Base-by-base conservation (phyloP, 2,888 invertebrate species). In the Noctua janthe region DNA sequence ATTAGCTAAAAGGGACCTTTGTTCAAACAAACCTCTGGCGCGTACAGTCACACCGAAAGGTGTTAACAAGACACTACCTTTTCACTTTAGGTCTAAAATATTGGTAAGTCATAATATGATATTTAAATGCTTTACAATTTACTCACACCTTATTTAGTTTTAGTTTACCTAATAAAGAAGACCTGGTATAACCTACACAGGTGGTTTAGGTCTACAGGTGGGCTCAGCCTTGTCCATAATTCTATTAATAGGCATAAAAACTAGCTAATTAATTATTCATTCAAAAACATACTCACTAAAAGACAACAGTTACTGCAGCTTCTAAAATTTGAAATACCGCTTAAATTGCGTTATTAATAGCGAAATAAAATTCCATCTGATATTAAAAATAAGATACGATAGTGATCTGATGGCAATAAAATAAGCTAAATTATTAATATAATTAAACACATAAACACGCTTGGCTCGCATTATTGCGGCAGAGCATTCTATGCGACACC, bases 391-490 rank as follows among this genome's bases (percentile, higher is more conserved):
- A 78, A 73, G 76, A 84, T 77, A 77, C 43, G 81, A 80, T 87
- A 85, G 81, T 66, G 70, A 87, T 87, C 74, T 84, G n/a, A 62
- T 51, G 70, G 77, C 67, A 81, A 81, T 87, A 81, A 85, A 87
- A 84, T 77, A 75, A 81, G 66, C 70, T 85, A 84, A 84, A 85
- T 81, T 86, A 87, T 87, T 80, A 71, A 74, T 77, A 76, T 74
- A 86, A 85, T 85, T 74, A 85, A 85, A 81, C 35, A 74, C 66
- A 76, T 76, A 72, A 76, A 85, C 77, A 76, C 80, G 84, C 87
- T 76, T 51, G 67, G 66, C 35, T 76, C 70, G 70, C 70, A 75
- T 84, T 85, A 84, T 84, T 80, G 74, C 71, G 74, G 80, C 59
- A 71, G 59, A 59, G 80, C 80, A 62, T 79, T 80, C 80, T 75